Evolutionary conservation across 2,888 invertebrate species (phyloP).

Genomic region (Lepeophtheirus nordmannii): DNA sequence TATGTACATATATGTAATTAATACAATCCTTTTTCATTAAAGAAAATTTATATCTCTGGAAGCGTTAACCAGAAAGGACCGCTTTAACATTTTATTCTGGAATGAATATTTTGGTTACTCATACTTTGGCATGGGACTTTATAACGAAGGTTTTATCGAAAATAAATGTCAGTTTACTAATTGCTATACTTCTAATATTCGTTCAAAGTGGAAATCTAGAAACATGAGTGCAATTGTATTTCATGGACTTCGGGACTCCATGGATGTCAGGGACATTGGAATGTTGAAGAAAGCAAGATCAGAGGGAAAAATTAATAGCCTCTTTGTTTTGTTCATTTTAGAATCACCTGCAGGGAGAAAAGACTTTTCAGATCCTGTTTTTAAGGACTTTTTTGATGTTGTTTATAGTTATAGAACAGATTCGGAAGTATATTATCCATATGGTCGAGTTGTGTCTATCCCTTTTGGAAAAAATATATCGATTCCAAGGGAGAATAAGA

Average conservation of each 20-base stretch:
- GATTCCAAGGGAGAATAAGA: neutral
- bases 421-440: neutral
- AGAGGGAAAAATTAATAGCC: neutral
- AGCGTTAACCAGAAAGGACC: too few relatives aligned
- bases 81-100: slow-evolving; percentile 6
- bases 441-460: neutral
- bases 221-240: neutral
- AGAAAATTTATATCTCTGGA: too few relatives aligned
- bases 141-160: slow-evolving; percentile 1
- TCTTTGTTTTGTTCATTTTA: slow-evolving; percentile 4
- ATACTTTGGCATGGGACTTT: slow-evolving; percentile 4
- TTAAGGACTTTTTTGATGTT: slow-evolving; percentile 1
- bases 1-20: too few relatives aligned
- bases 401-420: slow-evolving; percentile 5
- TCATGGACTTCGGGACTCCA: neutral
- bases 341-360: slow-evolving; percentile 7
- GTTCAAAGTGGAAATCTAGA: neutral
- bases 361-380: neutral
- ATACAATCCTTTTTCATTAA: too few relatives aligned
- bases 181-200: neutral
- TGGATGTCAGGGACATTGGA: neutral
- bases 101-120: neutral
- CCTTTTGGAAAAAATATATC: too few relatives aligned
- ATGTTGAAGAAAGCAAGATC: neutral
- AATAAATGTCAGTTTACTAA: neutral